Base-by-base conservation (phyloP, 2,113 vertebrate genomes). In the Callopanchax toddi region DNA sequence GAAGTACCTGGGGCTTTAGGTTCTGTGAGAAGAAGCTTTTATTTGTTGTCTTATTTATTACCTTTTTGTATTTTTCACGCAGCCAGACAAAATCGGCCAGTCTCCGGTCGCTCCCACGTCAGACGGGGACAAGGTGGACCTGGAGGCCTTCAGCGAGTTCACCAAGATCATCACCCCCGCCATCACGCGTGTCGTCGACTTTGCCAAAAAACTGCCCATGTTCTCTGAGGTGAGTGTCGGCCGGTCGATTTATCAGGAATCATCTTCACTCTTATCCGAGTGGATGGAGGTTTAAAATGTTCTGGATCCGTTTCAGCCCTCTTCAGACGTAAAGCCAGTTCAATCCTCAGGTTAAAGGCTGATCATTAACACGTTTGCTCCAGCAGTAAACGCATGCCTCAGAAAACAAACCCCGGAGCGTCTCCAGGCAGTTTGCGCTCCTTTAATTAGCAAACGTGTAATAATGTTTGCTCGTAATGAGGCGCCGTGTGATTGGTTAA, bases 151-250 rank as follows among this genome's bases (percentile, higher is more conserved):
- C 93, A 97, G 96, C 23, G 96, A 99, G 91, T 99, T 99, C 94
- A 98, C 97, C 86, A 98, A 97, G 94, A 99, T 99, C 93, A 98
- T 99, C 92, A 99, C 97, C 65, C 97, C 97, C 3, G 97, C 97
- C 91, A 99, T 98, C 92, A 99, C 97, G 3, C 95, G 97, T 1
- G 97, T 98, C 46, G 97, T 99, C 51, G 96, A 99, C 93, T 99
- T 98, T 92, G 97, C 97, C 94, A 99, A 99, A 95, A 98, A 98
- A 90, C 89, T 98, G 90, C 96, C 96, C 92, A 97, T 96, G 95
- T 98, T 98, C 91, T 95, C 95, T 34, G 96, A 96, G 95, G 96
- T 97, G 58, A 72, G 75, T 53, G 60, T 39, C 6, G 37, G 13
- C 4, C n/a, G n/a, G n/a, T n/a, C 7, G 29, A 32, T 32, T 32